These are phyloP conservation scores for Rhabdophis nuchalis DNA, from an alignment of 2,797 vertebrate species.

Conservation along the genomic window DNA sequence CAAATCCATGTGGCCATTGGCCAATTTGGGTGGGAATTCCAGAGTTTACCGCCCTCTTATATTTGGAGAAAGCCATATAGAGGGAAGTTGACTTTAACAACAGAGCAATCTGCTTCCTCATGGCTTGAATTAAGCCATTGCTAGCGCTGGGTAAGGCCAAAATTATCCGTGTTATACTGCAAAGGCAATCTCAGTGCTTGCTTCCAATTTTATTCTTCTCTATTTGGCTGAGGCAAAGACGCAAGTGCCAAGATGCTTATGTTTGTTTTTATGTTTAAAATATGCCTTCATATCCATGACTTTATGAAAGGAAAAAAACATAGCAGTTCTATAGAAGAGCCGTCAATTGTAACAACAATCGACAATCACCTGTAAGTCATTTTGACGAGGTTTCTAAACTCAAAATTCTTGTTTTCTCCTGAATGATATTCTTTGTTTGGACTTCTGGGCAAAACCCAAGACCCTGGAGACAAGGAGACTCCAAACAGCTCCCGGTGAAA, in stretches of 20 bases:
- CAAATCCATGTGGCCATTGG: background rate
- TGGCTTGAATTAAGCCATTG: background rate
- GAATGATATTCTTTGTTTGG: background rate
- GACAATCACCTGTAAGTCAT: conserved; percentile 26
- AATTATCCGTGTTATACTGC: background rate
- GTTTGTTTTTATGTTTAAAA: conserved; percentile 34
- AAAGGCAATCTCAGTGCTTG: background rate
- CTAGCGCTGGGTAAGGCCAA: background rate
- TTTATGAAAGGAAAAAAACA: conserved; percentile 35
- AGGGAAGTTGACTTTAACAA: background rate
- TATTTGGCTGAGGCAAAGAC: conserved; percentile 13
- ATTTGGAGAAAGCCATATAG: background rate
- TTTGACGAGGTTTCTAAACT: background rate
- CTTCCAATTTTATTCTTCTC: conserved; percentile 17
- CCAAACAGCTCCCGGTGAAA: background rate
- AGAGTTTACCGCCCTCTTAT: background rate
- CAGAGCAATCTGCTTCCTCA: background rate
- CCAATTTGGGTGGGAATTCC: background rate
- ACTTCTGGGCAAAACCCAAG: background rate
- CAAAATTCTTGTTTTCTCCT: background rate
- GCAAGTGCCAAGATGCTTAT: conserved; percentile 11
- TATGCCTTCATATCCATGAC: conserved; percentile 18
- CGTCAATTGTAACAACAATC: conserved; percentile 16
- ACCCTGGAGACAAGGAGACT: background rate
- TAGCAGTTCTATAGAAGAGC: background rate